Evolutionary conservation across 2,113 vertebrate species (phyloP).

Genomic region (Balaenoptera acutorostrata): DNA sequence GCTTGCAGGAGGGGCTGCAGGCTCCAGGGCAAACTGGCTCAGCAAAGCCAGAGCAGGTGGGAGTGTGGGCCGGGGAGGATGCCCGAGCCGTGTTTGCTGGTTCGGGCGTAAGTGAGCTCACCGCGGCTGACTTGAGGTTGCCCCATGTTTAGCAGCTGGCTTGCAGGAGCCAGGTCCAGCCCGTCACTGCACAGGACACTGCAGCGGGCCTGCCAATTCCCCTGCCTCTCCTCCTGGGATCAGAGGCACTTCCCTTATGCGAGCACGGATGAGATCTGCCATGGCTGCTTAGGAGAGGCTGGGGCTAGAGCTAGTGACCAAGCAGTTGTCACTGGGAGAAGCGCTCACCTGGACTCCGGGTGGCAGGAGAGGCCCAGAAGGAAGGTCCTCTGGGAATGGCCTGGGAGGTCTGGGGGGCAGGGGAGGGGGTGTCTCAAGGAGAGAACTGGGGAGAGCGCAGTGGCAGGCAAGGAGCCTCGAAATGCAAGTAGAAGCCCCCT

Average conservation of each 20-base stretch:
- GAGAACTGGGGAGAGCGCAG: not conserved
- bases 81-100: not conserved
- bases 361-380: not conserved
- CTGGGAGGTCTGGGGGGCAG: not conserved
- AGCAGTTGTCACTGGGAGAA: not conserved
- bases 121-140: too few relatives aligned
- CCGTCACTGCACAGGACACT: too few relatives aligned
- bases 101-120: accelerated
- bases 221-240: not conserved
- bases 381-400: not conserved
- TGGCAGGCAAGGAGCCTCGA: not conserved
- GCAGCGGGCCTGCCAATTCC: accelerated
- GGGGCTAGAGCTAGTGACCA: not conserved
- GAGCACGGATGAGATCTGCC: not conserved
- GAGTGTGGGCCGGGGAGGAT: not conserved
- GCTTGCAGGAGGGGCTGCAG: too few relatives aligned
- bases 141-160: not conserved
- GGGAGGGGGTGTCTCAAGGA: not conserved
- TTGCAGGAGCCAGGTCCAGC: not conserved
- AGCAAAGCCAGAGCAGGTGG: accelerated
- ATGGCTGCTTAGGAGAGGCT: not conserved
- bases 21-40: not conserved
- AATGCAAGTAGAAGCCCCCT: not conserved
- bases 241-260: not conserved
- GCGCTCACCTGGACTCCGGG: too few relatives aligned